These are phyloP conservation scores for Caenorhabditis virilis DNA, from an alignment of 2,888 invertebrate genomes.

Conservation along the genomic window DNA sequence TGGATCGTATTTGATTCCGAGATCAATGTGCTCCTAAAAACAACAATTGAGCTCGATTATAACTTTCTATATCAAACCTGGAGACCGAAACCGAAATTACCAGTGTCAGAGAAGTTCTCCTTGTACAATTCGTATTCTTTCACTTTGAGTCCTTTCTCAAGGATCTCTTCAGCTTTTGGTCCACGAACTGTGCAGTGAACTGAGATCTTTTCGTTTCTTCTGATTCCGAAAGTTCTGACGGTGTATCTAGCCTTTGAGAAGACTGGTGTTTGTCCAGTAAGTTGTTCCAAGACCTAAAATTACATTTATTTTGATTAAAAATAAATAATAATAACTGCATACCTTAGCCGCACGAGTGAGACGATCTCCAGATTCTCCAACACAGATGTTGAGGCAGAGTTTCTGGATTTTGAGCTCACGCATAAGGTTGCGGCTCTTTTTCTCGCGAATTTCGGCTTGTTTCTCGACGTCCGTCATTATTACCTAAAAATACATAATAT, in stretches of 20 bases:
- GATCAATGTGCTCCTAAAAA: slow-evolving; percentile 89
- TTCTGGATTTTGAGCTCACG: slow-evolving; percentile 94
- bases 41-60: not conserved
- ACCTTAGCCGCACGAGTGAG: slow-evolving; percentile 76
- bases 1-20: slow-evolving; percentile 98
- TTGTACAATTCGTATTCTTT: slow-evolving; percentile 96
- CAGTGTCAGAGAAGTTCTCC: slow-evolving; percentile 87
- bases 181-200: slow-evolving; percentile 99
- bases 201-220: slow-evolving; percentile 99
- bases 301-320: too few relatives aligned
- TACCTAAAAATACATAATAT: slow-evolving; percentile 32
- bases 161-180: slow-evolving; percentile 97
- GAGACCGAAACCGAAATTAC: slow-evolving; percentile 99
- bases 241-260: slow-evolving; percentile 98
- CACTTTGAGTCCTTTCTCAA: slow-evolving; percentile 96
- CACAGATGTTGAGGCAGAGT: slow-evolving; percentile 96
- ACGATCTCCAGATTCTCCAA: slow-evolving; percentile 94
- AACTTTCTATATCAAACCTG: slow-evolving; percentile 16
- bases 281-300: slow-evolving; percentile 77
- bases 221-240: slow-evolving; percentile 96
- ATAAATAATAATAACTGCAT: not conserved
- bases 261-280: slow-evolving; percentile 97
- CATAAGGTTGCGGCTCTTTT: slow-evolving; percentile 90
- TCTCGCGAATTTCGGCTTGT: slow-evolving; percentile 60
- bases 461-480: slow-evolving; percentile 37